A percentile compares a stretch with the other conserved stretches of the same genome.
phyloP scores from a whole-genome alignment of 1,140 invertebrate genomes.

The Lepidotrigona ventralis region DNA sequence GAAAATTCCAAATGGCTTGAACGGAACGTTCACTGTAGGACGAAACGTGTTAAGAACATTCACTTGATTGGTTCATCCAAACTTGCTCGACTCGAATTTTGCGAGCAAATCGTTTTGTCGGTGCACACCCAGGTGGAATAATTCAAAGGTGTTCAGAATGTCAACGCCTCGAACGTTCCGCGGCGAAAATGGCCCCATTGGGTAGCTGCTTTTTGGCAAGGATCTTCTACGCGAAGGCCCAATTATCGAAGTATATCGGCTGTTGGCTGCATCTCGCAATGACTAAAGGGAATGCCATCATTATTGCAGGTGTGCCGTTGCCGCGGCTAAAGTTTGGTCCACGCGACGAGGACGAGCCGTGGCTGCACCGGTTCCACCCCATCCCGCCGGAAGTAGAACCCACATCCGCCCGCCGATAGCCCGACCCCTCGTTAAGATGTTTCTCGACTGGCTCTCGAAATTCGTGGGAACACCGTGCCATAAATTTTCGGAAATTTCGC shows the following conservation, averaged over 20 bases:
- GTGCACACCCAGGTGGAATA: not conserved
- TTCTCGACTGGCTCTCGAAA: slow-evolving; percentile 61
- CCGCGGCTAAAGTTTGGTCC: slow-evolving; percentile 57
- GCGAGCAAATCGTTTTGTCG: not conserved
- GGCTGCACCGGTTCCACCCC: slow-evolving; percentile 50
- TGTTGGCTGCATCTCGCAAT: slow-evolving; percentile 20
- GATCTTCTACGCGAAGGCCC: slow-evolving; percentile 16
- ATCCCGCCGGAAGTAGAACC: slow-evolving; percentile 63
- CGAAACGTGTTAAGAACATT: too few relatives aligned
- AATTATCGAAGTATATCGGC: slow-evolving; percentile 51
- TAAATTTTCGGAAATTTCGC: slow-evolving; percentile 70
- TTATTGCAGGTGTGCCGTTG: slow-evolving; percentile 59
- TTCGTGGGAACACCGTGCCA: slow-evolving; percentile 55
- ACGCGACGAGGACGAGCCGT: not conserved
- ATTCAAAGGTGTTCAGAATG: not conserved
- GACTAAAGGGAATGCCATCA: slow-evolving; percentile 56
- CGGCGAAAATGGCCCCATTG: not conserved
- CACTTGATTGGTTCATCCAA: not conserved
- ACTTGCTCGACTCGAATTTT: not conserved
- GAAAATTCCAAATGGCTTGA: too few relatives aligned
- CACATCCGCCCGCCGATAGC: slow-evolving; percentile 69
- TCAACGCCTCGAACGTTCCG: not conserved
- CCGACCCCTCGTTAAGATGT: slow-evolving; percentile 72
- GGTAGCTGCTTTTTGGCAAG: not conserved
- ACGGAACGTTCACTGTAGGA: too few relatives aligned